Evolutionary conservation across 2,888 invertebrate genomes (phyloP).

Genomic region (Drosophila prostipennis): DNA sequence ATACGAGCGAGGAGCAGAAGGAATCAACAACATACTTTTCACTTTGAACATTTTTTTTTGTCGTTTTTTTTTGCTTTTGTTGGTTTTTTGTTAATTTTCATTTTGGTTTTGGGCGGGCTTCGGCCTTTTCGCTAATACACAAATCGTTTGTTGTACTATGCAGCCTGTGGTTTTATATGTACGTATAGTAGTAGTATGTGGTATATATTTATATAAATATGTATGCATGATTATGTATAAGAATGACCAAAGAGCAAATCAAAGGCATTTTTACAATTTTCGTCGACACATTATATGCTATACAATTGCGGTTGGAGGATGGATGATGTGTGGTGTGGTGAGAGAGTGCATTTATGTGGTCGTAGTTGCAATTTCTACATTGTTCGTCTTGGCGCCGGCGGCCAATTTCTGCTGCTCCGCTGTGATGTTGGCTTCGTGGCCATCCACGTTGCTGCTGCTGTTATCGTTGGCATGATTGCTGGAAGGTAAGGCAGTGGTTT

Average conservation of each 20-base stretch:
- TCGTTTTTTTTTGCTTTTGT: slow-evolving; percentile 37
- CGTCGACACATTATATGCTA: slow-evolving; percentile 34
- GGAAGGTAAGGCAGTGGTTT: slow-evolving; percentile 8
- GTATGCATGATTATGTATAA: slow-evolving; percentile 58
- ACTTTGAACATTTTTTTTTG: slow-evolving; percentile 49
- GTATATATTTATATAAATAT: slow-evolving; percentile 65
- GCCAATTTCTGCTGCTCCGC: slow-evolving; percentile 50
- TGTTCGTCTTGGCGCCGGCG: slow-evolving; percentile 44
- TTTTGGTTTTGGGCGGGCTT: slow-evolving; percentile 71
- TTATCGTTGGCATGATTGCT: slow-evolving; percentile 69
- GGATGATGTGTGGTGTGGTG: slow-evolving; percentile 27
- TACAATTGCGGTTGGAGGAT: slow-evolving; percentile 29
- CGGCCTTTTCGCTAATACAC: slow-evolving; percentile 71
- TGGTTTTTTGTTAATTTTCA: slow-evolving; percentile 26
- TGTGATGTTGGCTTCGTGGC: slow-evolving; percentile 44
- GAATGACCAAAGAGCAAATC: slow-evolving; percentile 70
- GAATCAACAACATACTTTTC: slow-evolving; percentile 64
- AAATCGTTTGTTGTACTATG: slow-evolving; percentile 72
- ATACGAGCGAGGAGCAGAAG: slow-evolving; percentile 78
- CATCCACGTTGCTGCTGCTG: slow-evolving; percentile 50
- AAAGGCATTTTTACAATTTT: slow-evolving; percentile 63
- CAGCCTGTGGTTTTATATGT: slow-evolving; percentile 55
- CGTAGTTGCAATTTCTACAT: slow-evolving; percentile 67
- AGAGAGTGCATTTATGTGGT: slow-evolving; percentile 52
- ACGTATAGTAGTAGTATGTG: slow-evolving; percentile 52